Percentiles rank a stretch among this genome's conserved stretches.
Conservation (phyloP, 2,113 vertebrate species). For the Siniperca chuatsi region DNA sequence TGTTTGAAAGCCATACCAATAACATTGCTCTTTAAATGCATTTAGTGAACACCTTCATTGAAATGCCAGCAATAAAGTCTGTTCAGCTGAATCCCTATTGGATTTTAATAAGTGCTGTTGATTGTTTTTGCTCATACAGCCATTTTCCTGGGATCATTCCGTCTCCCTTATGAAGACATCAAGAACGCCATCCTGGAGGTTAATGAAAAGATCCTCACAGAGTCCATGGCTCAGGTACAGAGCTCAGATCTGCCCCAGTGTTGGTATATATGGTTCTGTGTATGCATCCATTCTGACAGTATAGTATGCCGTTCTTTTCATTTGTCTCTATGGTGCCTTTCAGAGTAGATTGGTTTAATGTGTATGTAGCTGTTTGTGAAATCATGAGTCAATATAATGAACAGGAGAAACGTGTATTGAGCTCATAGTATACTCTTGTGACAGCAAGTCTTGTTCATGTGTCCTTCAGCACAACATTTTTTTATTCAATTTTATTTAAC, state of each 20-base stretch:
- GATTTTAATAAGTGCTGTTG: neutral
- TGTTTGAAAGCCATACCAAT: neutral
- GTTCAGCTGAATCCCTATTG: neutral
- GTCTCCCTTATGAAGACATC: constrained; percentile 89
- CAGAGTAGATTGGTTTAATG: neutral
- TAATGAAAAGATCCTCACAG: constrained; percentile 87
- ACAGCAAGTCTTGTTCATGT: neutral
- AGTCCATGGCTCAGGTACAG: constrained; percentile 88
- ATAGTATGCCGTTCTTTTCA: neutral
- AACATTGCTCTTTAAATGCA: neutral
- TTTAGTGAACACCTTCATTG: neutral
- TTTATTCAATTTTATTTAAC: neutral
- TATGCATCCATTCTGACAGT: neutral
- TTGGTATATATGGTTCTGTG: neutral
- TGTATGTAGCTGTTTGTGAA: neutral
- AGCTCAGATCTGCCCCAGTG: neutral
- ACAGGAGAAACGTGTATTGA: neutral
- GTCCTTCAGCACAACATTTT: neutral
- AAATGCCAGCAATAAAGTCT: neutral
- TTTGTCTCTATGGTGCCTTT: neutral
- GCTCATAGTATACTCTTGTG: neutral
- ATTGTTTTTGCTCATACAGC: constrained; percentile 73
- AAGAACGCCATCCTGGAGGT: constrained; percentile 88
- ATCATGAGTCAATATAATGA: neutral
- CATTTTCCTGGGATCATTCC: constrained; percentile 91